Evolutionary conservation across 2,888 invertebrate species (phyloP).

Genomic region (Calameuta filiformis): DNA sequence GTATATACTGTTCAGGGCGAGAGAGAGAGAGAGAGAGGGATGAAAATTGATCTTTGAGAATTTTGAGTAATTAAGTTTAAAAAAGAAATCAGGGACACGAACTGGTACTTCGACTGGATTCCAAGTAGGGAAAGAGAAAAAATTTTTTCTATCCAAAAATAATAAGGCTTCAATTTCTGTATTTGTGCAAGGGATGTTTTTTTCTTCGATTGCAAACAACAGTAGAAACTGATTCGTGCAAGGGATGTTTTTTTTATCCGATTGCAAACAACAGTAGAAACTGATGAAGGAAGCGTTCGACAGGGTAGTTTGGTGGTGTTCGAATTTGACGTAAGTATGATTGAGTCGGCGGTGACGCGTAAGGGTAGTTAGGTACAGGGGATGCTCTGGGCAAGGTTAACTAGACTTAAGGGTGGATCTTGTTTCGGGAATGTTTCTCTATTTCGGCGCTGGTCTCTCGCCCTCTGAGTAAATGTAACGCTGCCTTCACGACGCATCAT

Average conservation of each 20-base stretch:
- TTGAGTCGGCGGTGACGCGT: constrained; percentile 21
- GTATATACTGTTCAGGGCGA: not conserved
- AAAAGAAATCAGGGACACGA: not conserved
- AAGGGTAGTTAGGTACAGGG: constrained; percentile 10
- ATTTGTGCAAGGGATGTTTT: not conserved
- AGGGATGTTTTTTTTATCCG: not conserved
- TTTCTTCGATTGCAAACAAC: not conserved
- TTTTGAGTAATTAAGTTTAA: not conserved
- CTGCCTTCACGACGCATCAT: not conserved
- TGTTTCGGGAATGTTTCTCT: not conserved
- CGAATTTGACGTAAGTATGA: constrained; percentile 28
- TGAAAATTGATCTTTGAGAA: not conserved
- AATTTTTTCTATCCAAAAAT: not conserved
- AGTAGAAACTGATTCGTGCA: not conserved
- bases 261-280: not conserved
- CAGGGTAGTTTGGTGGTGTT: not conserved
- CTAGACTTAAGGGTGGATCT: not conserved
- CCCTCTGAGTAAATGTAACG: not conserved
- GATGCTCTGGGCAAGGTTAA: not conserved
- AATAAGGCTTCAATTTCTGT: not conserved
- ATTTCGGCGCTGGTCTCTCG: not conserved
- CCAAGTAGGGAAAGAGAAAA: not conserved
- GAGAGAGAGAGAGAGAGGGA: not conserved
- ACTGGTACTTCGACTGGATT: fast-evolving
- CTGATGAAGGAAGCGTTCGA: not conserved